Percentiles rank a stretch among this genome's conserved stretches.
Evolutionary conservation across 2,888 invertebrate genomes (phyloP).

Genomic region (Aspidiotus destructor): DNA sequence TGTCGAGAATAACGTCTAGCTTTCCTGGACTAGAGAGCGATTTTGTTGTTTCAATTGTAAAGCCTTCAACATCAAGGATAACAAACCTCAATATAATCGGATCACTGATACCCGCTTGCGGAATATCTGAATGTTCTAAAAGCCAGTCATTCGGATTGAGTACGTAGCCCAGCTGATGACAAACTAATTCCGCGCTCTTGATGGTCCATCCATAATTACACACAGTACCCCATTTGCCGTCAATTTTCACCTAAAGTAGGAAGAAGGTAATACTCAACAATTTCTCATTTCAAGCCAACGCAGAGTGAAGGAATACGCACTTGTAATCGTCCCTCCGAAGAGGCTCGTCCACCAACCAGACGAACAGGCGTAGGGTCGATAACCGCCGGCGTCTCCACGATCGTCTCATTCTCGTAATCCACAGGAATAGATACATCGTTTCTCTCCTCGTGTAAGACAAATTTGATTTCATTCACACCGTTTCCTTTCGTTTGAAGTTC

Average conservation of each 20-base stretch:
- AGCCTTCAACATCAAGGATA: too few relatives aligned
- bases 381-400: constrained; percentile 32
- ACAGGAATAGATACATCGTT: constrained; percentile 17
- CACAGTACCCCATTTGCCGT: constrained; percentile 91
- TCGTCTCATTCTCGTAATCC: constrained; percentile 48
- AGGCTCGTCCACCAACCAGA: constrained; percentile 52
- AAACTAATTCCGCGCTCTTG: constrained; percentile 81
- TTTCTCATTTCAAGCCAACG: neutral
- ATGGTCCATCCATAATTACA: constrained; percentile 95
- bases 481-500: constrained; percentile 73
- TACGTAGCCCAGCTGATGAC: constrained; percentile 86
- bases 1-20: too few relatives aligned
- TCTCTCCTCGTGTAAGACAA: constrained; percentile 66
- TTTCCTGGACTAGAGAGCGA: too few relatives aligned
- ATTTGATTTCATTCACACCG: constrained; percentile 65
- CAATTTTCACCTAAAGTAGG: constrained; percentile 56
- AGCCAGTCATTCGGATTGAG: constrained; percentile 88
- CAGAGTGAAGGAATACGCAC: constrained; percentile 38
- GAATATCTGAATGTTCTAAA: constrained; percentile 70
- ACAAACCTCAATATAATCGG: constrained; percentile 56
- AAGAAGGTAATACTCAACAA: neutral
- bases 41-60: too few relatives aligned
- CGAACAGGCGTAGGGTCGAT: constrained; percentile 35
- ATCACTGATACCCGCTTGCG: constrained; percentile 64
- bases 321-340: constrained; percentile 78